Conservation (phyloP, 2,888 invertebrate species). For the Tachystola acroxantha region DNA sequence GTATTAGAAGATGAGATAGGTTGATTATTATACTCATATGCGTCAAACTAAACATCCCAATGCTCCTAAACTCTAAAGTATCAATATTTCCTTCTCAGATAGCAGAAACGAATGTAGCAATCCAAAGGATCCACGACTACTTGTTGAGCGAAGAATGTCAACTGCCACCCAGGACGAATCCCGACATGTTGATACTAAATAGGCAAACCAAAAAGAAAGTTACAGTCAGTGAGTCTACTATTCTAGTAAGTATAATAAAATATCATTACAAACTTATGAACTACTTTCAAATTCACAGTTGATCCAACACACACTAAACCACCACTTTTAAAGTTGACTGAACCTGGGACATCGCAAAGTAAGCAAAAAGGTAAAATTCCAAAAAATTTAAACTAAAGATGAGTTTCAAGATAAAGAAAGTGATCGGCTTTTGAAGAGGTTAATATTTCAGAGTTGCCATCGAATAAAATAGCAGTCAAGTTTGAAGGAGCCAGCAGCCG, state of each 20-base stretch:
- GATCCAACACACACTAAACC: slow-evolving; percentile 17
- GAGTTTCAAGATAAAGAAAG: too few relatives aligned
- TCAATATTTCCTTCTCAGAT: slow-evolving; percentile 33
- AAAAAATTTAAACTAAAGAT: too few relatives aligned
- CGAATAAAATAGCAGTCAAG: slow-evolving; percentile 36
- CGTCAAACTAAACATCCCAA: too few relatives aligned
- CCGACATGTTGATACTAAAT: slow-evolving; percentile 24
- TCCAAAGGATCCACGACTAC: slow-evolving; percentile 63
- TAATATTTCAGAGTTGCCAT: slow-evolving; percentile 9
- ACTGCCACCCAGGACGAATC: slow-evolving; percentile 34
- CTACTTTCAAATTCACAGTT: slow-evolving; percentile 13
- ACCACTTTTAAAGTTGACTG: slow-evolving; percentile 10
- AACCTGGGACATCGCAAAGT: slow-evolving; percentile 38
- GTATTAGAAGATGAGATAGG: neutral
- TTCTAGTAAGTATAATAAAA: too few relatives aligned
- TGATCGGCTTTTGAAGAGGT: too few relatives aligned
- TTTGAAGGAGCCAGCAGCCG: slow-evolving; percentile 66
- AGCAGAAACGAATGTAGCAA: slow-evolving; percentile 67
- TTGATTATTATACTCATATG: too few relatives aligned
- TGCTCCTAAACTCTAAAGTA: too few relatives aligned
- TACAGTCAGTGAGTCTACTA: neutral
- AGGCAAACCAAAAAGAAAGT: slow-evolving; percentile 50
- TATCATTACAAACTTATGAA: too few relatives aligned
- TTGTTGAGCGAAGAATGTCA: slow-evolving; percentile 57
- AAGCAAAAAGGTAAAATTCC: slow-evolving; percentile 27